Evolutionary conservation across 2,888 invertebrate genomes (phyloP).

Genomic region (Sisyra nigra): DNA sequence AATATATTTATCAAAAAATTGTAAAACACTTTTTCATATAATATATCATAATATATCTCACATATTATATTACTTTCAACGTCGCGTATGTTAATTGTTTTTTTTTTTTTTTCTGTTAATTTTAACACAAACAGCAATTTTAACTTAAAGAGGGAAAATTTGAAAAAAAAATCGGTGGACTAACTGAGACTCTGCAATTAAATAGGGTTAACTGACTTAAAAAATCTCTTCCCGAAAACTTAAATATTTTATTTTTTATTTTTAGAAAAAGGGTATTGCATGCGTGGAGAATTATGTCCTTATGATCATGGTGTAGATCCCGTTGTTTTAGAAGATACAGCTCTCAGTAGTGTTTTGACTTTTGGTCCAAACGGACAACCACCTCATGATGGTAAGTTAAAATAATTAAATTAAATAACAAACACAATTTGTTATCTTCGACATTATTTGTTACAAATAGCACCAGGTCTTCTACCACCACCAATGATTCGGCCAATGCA

Average conservation of each 20-base stretch:
- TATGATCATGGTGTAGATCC: conserved; percentile 96
- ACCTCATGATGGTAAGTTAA: conserved; percentile 5
- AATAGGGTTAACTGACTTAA: too few species aligned
- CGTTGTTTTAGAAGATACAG: conserved; percentile 81
- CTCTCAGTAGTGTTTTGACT: conserved; percentile 35
- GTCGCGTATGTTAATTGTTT: too few species aligned
- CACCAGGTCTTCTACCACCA: conserved; percentile 13
- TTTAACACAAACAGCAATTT: too few species aligned
- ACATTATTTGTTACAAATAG: background rate
- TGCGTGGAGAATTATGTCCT: conserved; percentile 90
- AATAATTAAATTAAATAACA: background rate
- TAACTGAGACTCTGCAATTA: too few species aligned
- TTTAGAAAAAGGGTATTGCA: conserved; percentile 85
- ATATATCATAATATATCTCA: too few species aligned
- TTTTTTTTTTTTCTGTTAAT: too few species aligned
- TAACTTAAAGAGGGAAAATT: too few species aligned
- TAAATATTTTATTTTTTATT: conserved; percentile 4
- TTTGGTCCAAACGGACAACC: conserved; percentile 29
- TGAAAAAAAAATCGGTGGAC: too few species aligned
- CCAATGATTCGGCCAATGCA: conserved; percentile 17
- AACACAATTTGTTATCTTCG: background rate
- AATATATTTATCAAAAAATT: too few species aligned
- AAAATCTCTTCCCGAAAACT: too few species aligned
- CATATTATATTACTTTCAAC: too few species aligned
- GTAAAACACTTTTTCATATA: too few species aligned